Base-by-base conservation (phyloP, 2,888 invertebrate genomes). In the Malthinus seriepunctatus region DNA sequence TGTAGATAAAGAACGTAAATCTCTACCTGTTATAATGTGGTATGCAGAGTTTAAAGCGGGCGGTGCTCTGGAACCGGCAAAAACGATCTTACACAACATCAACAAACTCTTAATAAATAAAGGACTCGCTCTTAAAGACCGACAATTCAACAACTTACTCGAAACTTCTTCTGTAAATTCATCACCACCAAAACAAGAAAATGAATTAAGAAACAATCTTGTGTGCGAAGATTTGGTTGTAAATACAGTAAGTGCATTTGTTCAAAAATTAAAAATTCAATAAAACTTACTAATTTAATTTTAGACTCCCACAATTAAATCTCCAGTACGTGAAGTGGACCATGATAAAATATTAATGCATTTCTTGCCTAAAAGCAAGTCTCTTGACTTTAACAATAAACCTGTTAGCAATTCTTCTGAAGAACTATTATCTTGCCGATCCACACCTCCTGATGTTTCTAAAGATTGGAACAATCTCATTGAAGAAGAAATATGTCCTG, bases 51-150 rank as follows among this genome's bases (percentile, higher is more conserved):
- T 79, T 10, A 82, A 81, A 48, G 81, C 82, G 10, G 84, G 85
- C 0, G 86, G 86, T 8, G 86, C 92, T 0, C 78, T 91, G 33
- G 85, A 87, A 33, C 89, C 91, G 0, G 82, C 84, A 46, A 79
- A 72, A 39, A 81, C 83, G 0, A 85, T 86, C 62, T 88, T 86
- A 78, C 81, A 83, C 14, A 89, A 87, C 45, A 79, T 93, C 1
- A 90, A 89, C 70, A 80, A 84, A 44, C 79, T 80, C 61, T 80
- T 94, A 11, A 80, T 89, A 1, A 84, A 87, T 6, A 79, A 83
- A 60, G 92, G 92, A 0, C 76, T 63, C 8, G 57, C 60, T 14
- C 47, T 59, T 34, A 63, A 60, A 48, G n/a, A n/a, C 6, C 11
- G n/a, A 15, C 8, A n/a, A 9, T 9, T 15, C 6, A 15, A 8